These are phyloP conservation scores for Asobara japonica DNA, from an alignment of 1,140 invertebrate species.

Conservation along the genomic window DNA sequence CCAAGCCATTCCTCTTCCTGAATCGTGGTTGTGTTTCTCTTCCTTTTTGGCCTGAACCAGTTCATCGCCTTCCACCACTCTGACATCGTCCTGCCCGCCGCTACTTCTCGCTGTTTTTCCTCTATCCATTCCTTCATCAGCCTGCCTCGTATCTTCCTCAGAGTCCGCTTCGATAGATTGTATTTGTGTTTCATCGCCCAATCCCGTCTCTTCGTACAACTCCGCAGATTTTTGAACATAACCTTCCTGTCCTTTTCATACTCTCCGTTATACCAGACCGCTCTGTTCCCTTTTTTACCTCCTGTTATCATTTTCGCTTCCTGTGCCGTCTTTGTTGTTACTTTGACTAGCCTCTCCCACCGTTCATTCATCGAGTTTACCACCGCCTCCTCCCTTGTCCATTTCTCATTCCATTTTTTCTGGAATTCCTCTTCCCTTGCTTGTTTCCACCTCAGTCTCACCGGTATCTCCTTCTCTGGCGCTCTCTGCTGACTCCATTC, in stretches of 20 bases:
- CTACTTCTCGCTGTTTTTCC: neutral
- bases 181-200: neutral
- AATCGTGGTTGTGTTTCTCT: constrained; percentile 5
- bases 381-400: neutral
- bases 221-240: no score
- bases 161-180: neutral
- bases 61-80: constrained; percentile 12
- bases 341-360: neutral
- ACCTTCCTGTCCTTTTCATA: neutral
- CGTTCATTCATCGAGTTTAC: neutral
- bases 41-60: constrained; percentile 18
- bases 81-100: neutral
- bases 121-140: neutral
- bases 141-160: neutral
- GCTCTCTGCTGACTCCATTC: neutral
- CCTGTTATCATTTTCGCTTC: neutral
- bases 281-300: neutral
- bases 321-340: neutral
- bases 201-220: neutral
- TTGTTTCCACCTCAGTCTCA: neutral
- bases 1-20: neutral
- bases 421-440: neutral
- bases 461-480: neutral
- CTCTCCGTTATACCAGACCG: neutral
- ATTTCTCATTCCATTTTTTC: neutral